phyloP scores from a whole-genome alignment of 2,797 vertebrate genomes.

The Poecilia velifera region DNA sequence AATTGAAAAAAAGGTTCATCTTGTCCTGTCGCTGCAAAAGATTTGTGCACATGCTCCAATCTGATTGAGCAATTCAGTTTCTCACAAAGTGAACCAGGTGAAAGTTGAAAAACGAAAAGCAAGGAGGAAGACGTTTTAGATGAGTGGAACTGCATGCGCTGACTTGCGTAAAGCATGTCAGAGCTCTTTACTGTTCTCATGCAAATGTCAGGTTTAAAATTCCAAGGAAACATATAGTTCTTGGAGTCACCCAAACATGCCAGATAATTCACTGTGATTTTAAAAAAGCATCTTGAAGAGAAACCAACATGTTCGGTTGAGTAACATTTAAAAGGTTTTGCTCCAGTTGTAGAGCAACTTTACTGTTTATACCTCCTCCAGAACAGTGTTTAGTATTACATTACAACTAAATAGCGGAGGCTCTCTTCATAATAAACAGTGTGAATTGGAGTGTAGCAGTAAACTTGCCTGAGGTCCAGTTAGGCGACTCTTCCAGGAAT shows the following conservation, averaged over 20 bases:
- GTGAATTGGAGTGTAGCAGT: slow-evolving; percentile 21
- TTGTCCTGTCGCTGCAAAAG: not conserved
- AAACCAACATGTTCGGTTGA: not conserved
- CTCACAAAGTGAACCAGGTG: not conserved
- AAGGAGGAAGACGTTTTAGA: slow-evolving; percentile 17
- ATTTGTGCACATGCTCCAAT: not conserved
- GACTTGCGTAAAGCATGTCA: slow-evolving; percentile 33
- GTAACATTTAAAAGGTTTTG: not conserved
- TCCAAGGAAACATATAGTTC: not conserved
- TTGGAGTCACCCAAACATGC: not conserved
- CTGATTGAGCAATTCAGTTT: slow-evolving; percentile 15
- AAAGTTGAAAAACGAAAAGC: not conserved
- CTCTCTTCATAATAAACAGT: slow-evolving; percentile 16
- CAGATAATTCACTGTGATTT: not conserved
- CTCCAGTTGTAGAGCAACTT: not conserved
- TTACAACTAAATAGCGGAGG: slow-evolving; percentile 34
- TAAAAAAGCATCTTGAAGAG: not conserved
- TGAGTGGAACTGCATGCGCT: slow-evolving; percentile 38
- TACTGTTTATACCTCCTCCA: slow-evolving; percentile 12
- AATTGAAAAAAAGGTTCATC: not conserved
- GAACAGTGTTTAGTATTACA: slow-evolving; percentile 22
- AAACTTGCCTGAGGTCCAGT: slow-evolving; percentile 70
- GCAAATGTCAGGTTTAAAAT: slow-evolving; percentile 14
- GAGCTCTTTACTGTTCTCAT: slow-evolving; percentile 1
- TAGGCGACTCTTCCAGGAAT: slow-evolving; percentile 55